Base-by-base conservation (phyloP, 2,113 vertebrate species). In the Zosterops japonicus region DNA sequence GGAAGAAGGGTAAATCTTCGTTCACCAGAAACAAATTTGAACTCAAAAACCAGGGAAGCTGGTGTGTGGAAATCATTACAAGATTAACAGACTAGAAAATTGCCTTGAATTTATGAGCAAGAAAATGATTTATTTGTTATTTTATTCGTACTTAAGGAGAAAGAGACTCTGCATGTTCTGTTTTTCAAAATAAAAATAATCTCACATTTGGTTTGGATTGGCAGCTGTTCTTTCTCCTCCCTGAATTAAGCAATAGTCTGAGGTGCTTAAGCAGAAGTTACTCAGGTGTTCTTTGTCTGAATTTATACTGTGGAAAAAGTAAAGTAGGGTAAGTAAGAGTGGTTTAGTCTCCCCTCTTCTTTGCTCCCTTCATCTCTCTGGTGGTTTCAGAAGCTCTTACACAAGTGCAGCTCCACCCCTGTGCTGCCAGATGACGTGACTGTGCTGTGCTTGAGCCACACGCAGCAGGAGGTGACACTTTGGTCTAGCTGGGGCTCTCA, bases 381-480 rank as follows among this genome's bases (percentile, higher is more conserved):
- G 18, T 42, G 59, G 33, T 29, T 93, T 64, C 64, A 33, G 46
- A 69, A 42, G 44, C 11, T 60, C 41, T 83, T 72, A 57, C 55
- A 11, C 53, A 41, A 76, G 71, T 2, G 4, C 33, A 63, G 35
- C 52, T 72, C 17, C 59, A 14, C 31, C 39, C 19, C 0, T 6
- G 15, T 25, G 57, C 4, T 70, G 15, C 60, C 3, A 3, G 36
- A 5, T 2, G 31, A 61, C 18, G 23, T 35, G 57, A 42, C 24
- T 44, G 68, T 24, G 35, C 52, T 53, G 27, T 6, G 11, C 2
- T 0, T 8, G 25, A 70, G 75, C 39, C 52, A 36, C 25, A 4
- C 0, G 0, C 33, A 59, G 31, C 35, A 8, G 0, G 4, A 46
- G 39, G 35, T 46, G 81, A 16, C 69, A 23, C 29, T 71, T 41